Evolutionary conservation across 1,140 invertebrate genomes (phyloP).

Genomic region (Sitophilus oryzae): DNA sequence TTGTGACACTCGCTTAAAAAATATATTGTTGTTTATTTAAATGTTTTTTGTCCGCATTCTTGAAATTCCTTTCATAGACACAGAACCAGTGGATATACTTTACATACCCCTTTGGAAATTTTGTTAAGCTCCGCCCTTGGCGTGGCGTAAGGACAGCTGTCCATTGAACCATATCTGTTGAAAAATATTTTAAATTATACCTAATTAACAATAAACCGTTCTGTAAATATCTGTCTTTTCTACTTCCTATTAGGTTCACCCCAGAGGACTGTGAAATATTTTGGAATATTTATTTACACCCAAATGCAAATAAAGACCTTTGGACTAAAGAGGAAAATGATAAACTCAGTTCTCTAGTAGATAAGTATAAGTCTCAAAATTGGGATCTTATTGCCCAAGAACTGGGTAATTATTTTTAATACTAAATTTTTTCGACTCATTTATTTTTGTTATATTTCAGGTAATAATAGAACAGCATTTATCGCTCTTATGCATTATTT

Average conservation of each 20-base stretch:
- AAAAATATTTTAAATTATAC: too few relatives aligned
- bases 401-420: conserved; percentile 43
- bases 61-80: too few relatives aligned
- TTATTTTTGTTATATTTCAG: conserved; percentile 33
- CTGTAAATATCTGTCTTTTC: too few relatives aligned
- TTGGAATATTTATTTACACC: conserved; percentile 64
- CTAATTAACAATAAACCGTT: too few relatives aligned
- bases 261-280: conserved; percentile 52
- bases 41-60: too few relatives aligned
- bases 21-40: too few relatives aligned
- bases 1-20: too few relatives aligned
- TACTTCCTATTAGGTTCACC: conserved; percentile 45
- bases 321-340: conserved; percentile 57
- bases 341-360: conserved; percentile 46
- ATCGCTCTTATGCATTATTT: conserved; percentile 62
- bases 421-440: background rate
- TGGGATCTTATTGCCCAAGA: conserved; percentile 58
- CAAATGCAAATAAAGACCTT: conserved; percentile 54
- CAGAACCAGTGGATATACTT: too few relatives aligned
- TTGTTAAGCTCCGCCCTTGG: too few relatives aligned
- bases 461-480: conserved; percentile 55
- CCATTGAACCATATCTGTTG: too few relatives aligned
- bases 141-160: too few relatives aligned
- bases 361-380: conserved; percentile 49
- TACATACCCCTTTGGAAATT: too few relatives aligned